Evolutionary conservation across 2,888 invertebrate species (phyloP).

Genomic region (Pardosa pseudoannulata): DNA sequence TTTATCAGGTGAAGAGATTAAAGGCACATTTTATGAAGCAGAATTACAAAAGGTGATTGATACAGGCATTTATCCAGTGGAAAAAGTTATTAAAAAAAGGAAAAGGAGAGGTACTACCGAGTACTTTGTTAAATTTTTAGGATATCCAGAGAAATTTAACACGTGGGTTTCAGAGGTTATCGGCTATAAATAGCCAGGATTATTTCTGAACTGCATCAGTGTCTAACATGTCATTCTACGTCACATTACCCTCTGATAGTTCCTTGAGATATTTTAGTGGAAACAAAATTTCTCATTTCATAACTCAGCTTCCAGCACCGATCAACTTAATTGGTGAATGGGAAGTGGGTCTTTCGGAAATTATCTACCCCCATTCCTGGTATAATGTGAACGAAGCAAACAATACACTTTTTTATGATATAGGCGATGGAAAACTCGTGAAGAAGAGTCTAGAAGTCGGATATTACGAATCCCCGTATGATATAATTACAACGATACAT

Average conservation of each 20-base stretch:
- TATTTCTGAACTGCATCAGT: background rate
- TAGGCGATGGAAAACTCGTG: slow-evolving; percentile 9
- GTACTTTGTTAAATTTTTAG: slow-evolving; percentile 42
- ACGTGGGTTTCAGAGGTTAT: slow-evolving; percentile 16
- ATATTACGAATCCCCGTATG: too few relatives aligned
- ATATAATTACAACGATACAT: too few relatives aligned
- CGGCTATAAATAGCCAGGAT: background rate
- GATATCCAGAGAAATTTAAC: slow-evolving; percentile 30
- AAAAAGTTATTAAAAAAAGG: slow-evolving; percentile 17
- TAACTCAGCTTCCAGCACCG: slow-evolving; percentile 74
- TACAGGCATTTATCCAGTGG: slow-evolving; percentile 3
- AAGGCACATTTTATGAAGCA: slow-evolving; percentile 43
- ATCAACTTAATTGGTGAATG: slow-evolving; percentile 74
- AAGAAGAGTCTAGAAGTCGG: too few relatives aligned
- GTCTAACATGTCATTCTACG: slow-evolving; percentile 59
- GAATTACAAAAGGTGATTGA: slow-evolving; percentile 33
- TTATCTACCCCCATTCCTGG: slow-evolving; percentile 72
- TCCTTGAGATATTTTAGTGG: slow-evolving; percentile 74
- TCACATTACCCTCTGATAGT: slow-evolving; percentile 74
- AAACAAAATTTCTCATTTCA: slow-evolving; percentile 75
- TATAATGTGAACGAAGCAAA: slow-evolving; percentile 21
- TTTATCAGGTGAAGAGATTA: too few relatives aligned
- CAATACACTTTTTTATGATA: background rate
- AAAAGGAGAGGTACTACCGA: background rate
- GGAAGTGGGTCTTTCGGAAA: slow-evolving; percentile 74